Percentiles rank a stretch among this genome's conserved stretches.
phyloP scores from a whole-genome alignment of 2,888 invertebrate genomes.

The Parnassius apollo region DNA sequence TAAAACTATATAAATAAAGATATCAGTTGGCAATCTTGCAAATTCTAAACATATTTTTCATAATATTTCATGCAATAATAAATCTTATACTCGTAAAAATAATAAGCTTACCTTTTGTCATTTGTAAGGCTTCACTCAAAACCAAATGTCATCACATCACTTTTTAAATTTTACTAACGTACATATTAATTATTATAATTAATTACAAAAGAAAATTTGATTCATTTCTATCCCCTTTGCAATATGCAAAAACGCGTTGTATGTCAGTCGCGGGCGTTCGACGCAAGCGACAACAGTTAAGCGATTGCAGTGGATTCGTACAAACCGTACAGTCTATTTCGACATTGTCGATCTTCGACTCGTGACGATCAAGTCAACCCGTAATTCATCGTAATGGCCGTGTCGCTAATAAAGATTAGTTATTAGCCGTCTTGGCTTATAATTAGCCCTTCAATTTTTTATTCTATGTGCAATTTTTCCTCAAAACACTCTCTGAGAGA shows the following conservation, averaged over 20 bases:
- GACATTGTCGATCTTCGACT: constrained; percentile 44
- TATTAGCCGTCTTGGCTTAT: constrained; percentile 13
- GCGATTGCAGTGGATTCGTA: constrained; percentile 65
- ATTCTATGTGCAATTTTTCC: neutral
- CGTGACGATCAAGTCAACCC: constrained; percentile 53
- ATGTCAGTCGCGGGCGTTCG: constrained; percentile 56
- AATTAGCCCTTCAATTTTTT: constrained; percentile 1
- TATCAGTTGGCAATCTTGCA: no score
- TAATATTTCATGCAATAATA: no score
- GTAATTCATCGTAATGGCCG: constrained; percentile 26
- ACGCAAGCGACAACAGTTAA: constrained; percentile 55
- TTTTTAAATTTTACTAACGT: neutral
- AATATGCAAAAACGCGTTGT: constrained; percentile 33
- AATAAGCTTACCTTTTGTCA: constrained; percentile 13
- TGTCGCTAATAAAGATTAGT: constrained; percentile 29
- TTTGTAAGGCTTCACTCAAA: constrained; percentile 18
- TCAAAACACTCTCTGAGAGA: no score
- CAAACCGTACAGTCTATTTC: constrained; percentile 66
- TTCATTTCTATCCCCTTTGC: neutral
- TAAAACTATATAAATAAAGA: no score
- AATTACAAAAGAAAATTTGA: neutral
- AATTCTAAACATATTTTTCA: no score
- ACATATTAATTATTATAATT: constrained; percentile 9
- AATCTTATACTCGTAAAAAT: neutral
- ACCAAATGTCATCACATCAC: constrained; percentile 27